Percentiles rank a stretch among this genome's conserved stretches.
Conservation (phyloP, 2,113 vertebrate species). For the Salvelinus namaycush region DNA sequence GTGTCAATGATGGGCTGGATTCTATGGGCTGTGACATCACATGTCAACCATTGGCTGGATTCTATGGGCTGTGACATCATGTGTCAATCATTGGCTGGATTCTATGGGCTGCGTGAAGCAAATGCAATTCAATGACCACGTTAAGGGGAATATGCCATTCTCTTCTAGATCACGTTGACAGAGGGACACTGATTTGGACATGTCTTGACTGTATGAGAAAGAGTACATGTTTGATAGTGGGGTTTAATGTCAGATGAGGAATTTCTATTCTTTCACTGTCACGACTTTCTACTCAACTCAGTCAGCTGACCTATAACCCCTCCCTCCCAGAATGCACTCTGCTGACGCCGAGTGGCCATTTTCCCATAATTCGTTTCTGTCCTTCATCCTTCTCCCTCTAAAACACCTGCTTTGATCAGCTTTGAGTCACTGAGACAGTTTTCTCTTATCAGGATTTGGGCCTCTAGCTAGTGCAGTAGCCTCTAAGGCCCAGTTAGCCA, state of each 20-base stretch:
- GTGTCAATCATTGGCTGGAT: background rate
- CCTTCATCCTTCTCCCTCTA: background rate
- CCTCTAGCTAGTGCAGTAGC: conserved; percentile 6
- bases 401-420: background rate
- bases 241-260: too few relatives aligned
- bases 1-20: background rate
- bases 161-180: background rate
- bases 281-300: background rate
- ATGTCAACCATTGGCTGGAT: background rate
- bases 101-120: background rate
- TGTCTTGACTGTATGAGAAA: background rate
- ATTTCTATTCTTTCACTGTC: background rate
- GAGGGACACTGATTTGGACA: background rate
- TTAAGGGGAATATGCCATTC: background rate
- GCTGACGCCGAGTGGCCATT: background rate
- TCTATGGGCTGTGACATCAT: background rate
- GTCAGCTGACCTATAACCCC: conserved; percentile 7
- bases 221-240: background rate
- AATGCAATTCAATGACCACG: background rate
- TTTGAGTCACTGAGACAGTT: conserved; percentile 1
- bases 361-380: conserved; percentile 3
- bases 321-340: background rate
- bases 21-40: background rate
- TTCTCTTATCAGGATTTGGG: conserved; percentile 5
- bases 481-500: background rate